phyloP scores from a whole-genome alignment of 2,888 invertebrate genomes.

The Rotaria magnacalcarata region DNA sequence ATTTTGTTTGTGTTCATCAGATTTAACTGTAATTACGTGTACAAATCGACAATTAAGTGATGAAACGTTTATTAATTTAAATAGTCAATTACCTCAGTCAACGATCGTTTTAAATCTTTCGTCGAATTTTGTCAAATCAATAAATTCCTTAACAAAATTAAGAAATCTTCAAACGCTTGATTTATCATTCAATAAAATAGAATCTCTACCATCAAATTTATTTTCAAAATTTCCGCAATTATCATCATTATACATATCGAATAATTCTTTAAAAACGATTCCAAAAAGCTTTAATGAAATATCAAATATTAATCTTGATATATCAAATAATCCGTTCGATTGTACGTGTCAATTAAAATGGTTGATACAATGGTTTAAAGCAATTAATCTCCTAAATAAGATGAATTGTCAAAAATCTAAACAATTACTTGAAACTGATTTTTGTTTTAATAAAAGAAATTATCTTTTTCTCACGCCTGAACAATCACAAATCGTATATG shows the following conservation, averaged over 20 bases:
- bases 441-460: background rate
- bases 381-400: background rate
- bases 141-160: background rate
- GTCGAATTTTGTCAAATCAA: background rate
- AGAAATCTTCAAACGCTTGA: constrained; percentile 18
- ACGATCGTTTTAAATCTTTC: constrained; percentile 5
- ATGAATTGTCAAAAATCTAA: background rate
- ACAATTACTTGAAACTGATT: background rate
- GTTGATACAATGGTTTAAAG: constrained; percentile 6
- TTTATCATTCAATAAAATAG: background rate
- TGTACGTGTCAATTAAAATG: background rate
- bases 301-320: background rate
- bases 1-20: background rate
- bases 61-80: background rate
- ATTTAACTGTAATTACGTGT: background rate
- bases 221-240: constrained; percentile 5
- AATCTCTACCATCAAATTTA: background rate
- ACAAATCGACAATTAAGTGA: background rate
- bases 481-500: constrained; percentile 31
- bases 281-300: background rate
- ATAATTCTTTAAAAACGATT: background rate
- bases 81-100: background rate
- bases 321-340: constrained; percentile 1
- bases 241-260: background rate
- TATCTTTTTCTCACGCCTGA: background rate